phyloP scores from a whole-genome alignment of 2,797 vertebrate species.

The Graptemys geographica region DNA sequence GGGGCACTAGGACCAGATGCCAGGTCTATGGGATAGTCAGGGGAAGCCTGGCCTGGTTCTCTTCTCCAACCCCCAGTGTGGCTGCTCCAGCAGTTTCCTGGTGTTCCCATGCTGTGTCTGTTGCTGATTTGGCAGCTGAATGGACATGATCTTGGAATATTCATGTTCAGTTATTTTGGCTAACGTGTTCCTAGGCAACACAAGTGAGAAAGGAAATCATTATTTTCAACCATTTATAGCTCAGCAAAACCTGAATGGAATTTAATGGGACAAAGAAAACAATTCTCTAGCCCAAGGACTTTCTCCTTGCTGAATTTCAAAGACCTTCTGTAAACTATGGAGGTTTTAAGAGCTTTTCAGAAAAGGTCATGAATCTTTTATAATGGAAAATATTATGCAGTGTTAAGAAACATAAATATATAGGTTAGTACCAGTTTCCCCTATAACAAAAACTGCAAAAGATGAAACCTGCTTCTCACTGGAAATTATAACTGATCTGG shows the following conservation, averaged over 20 bases:
- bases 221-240: neutral
- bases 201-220: neutral
- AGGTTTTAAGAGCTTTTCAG: neutral
- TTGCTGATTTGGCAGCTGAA: neutral
- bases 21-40: neutral
- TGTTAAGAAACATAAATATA: neutral
- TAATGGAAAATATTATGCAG: neutral
- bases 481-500: neutral
- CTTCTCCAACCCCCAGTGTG: too few species aligned
- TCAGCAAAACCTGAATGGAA: neutral
- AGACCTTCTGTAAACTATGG: neutral
- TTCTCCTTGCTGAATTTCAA: neutral
- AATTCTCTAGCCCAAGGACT: neutral
- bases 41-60: neutral
- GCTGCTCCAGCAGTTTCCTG: neutral
- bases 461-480: neutral
- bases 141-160: neutral
- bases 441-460: neutral
- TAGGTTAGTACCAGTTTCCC: accelerated
- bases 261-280: neutral
- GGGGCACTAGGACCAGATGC: too few species aligned
- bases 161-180: neutral
- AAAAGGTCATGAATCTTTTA: neutral
- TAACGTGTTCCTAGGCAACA: neutral
- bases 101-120: neutral